Conservation (phyloP, 2,888 invertebrate genomes). For the Caenorhabditis wallacei region DNA sequence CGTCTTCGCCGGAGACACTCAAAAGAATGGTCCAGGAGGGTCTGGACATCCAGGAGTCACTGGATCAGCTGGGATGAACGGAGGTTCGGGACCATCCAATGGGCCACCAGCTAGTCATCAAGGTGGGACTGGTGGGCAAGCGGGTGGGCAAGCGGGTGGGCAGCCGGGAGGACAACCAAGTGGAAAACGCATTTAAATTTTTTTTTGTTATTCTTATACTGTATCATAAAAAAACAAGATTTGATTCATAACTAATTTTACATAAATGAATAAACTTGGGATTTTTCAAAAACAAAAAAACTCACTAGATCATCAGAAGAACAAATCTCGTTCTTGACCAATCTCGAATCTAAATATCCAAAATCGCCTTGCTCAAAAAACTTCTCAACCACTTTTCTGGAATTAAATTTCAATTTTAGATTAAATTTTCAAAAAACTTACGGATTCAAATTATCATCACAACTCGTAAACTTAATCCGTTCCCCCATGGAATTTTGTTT, state of each 20-base stretch:
- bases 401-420: not conserved
- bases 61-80: not conserved
- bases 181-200: not conserved
- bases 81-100: not conserved
- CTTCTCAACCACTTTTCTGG: constrained; percentile 26
- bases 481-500: constrained; percentile 10
- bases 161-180: constrained; percentile 1
- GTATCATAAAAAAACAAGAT: too few species aligned
- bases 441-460: constrained; percentile 44
- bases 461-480: constrained; percentile 37
- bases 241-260: not conserved
- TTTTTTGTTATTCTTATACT: too few species aligned
- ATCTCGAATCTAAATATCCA: constrained; percentile 45
- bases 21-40: not conserved
- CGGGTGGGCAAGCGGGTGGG: not conserved
- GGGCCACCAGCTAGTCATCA: not conserved
- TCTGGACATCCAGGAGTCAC: constrained; percentile 1
- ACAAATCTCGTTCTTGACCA: constrained; percentile 49
- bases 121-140: not conserved
- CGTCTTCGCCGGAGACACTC: not conserved
- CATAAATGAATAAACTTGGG: not conserved
- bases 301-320: constrained; percentile 36
- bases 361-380: constrained; percentile 61
- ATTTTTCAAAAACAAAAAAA: not conserved
- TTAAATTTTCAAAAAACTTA: not conserved